phyloP scores from a whole-genome alignment of 2,113 vertebrate species.

The Mystacornis crossleyi region DNA sequence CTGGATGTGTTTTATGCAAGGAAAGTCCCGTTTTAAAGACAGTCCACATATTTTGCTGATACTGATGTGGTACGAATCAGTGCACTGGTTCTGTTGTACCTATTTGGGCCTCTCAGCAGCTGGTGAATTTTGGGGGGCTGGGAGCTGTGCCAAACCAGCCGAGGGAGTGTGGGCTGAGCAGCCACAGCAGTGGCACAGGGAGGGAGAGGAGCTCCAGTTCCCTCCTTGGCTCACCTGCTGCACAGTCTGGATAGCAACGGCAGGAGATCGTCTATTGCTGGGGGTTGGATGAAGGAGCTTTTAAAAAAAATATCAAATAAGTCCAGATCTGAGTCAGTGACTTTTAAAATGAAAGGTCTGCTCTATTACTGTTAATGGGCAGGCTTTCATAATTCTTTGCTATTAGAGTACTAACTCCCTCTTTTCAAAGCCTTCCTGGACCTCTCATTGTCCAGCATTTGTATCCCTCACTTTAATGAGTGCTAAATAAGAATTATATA shows the following conservation, averaged over 20 bases:
- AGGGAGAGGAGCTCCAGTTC: background rate
- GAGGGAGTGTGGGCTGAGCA: background rate
- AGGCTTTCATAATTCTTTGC: conserved; percentile 70
- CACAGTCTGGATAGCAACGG: background rate
- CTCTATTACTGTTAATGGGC: conserved; percentile 63
- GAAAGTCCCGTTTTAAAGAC: background rate
- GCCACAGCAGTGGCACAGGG: rapidly evolving
- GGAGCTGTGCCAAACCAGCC: background rate
- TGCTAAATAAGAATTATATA: conserved; percentile 80
- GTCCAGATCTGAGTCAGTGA: conserved; percentile 67
- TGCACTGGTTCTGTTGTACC: background rate
- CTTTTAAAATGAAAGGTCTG: conserved; percentile 75
- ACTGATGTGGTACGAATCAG: background rate
- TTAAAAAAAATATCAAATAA: conserved; percentile 68
- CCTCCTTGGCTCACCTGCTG: background rate
- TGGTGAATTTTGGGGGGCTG: background rate
- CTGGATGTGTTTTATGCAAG: background rate
- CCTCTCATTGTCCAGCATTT: conserved; percentile 76
- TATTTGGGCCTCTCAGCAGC: rapidly evolving
- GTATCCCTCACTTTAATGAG: conserved; percentile 78
- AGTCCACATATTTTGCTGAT: background rate
- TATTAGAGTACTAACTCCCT: conserved; percentile 61
- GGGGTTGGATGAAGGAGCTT: conserved; percentile 21
- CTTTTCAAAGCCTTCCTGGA: conserved; percentile 69
- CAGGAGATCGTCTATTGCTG: background rate